Base-by-base conservation (phyloP, 1,140 invertebrate genomes). In the Aphelinus atriplicis region DNA sequence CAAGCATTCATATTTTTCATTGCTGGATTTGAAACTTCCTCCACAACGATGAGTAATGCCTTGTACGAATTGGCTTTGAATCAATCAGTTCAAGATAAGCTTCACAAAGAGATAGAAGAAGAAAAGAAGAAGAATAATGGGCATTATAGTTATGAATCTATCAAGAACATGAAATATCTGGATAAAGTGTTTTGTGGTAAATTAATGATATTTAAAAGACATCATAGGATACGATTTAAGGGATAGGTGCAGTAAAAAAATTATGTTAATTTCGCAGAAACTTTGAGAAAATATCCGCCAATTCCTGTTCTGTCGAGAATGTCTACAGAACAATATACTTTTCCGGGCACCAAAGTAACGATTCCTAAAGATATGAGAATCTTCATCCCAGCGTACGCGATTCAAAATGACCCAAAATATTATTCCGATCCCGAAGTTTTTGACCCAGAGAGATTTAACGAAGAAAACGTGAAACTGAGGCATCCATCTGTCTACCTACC, bases 401-500 rank as follows among this genome's bases (percentile, higher is more conserved):
- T 92, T 42, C 91, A 92, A 67, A 81, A 86, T 7, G 89, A 90
- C 73, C 81, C 87, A 1, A 86, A 89, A 53, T 84, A 89, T 60
- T 93, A 88, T 79, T 85, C 88, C 0, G 85, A 92, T 61, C 90
- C 92, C 3, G 81, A 90, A 55, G 77, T 82, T 71, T 93, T 91
- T 78, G 86, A 90, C 78, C 92, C 92, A 0, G 91, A 93, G 77
- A 84, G 92, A 69, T 93, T 92, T 80, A 73, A 87, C 2, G 84
- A 87, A 7, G 88, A 90, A 74, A 86, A 88, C 65, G 78, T 83
- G 45, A 71, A 84, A 43, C 82, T 83, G 7, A 85, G 91, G 56
- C 90, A 89, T 80, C 88, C 86, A 2, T 90, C 88, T 77, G 80
- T 90, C 0, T 94, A 90, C 78, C 87, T 94, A 26, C 92, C 93